phyloP scores from a whole-genome alignment of 2,888 invertebrate species.

The Hyles lineata region DNA sequence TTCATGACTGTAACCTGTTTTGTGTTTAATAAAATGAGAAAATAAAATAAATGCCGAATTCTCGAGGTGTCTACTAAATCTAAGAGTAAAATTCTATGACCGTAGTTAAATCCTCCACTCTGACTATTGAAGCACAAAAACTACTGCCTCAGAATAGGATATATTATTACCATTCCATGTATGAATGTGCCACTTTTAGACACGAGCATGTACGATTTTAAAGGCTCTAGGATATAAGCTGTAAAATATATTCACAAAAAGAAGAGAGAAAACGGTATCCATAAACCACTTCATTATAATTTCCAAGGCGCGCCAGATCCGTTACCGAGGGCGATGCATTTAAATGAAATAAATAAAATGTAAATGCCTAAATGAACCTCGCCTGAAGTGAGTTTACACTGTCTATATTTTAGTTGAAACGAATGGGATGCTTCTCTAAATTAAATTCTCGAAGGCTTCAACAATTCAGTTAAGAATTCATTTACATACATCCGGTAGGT shows the following conservation, averaged over 20 bases:
- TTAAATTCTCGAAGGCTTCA: slow-evolving; percentile 66
- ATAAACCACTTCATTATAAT: slow-evolving; percentile 14
- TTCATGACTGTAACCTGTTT: too few relatives aligned
- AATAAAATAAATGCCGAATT: too few relatives aligned
- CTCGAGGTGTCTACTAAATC: too few relatives aligned
- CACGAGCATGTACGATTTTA: neutral
- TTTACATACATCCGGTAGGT: slow-evolving; percentile 51
- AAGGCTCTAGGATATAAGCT: neutral
- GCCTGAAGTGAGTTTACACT: slow-evolving; percentile 62
- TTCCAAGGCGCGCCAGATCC: neutral
- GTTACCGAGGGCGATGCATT: slow-evolving; percentile 36
- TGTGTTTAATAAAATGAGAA: too few relatives aligned
- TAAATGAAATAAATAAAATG: slow-evolving; percentile 47
- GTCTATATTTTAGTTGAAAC: slow-evolving; percentile 43
- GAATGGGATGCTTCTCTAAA: slow-evolving; percentile 66
- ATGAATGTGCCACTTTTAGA: too few relatives aligned
- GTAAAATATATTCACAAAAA: neutral
- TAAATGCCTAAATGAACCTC: slow-evolving; percentile 47
- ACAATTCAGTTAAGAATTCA: slow-evolving; percentile 56
- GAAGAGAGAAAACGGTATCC: neutral
- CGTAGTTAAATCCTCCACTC: too few relatives aligned
- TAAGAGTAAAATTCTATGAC: too few relatives aligned
- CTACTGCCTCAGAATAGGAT: too few relatives aligned
- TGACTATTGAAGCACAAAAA: too few relatives aligned
- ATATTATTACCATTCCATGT: too few relatives aligned